Evolutionary conservation across 2,113 vertebrate species (phyloP), one percentile per base, ranked within the genome.

Genomic region (Anser brachyrhynchus): DNA sequence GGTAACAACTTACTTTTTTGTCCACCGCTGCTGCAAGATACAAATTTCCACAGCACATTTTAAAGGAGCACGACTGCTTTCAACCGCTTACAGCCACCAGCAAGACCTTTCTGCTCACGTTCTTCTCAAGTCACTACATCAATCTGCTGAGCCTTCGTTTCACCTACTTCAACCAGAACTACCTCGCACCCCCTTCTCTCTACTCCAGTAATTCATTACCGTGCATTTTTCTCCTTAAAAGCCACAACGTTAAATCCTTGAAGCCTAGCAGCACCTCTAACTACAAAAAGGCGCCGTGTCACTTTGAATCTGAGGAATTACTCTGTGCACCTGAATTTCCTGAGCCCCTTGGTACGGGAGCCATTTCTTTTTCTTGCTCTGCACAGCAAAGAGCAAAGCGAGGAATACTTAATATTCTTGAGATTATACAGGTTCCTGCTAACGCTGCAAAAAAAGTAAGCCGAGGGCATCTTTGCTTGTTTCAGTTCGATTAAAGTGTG

Each of bases 391-490:
- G 41, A 54, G 17, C 51, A 49, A 76, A 71, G 69, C 26, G 82
- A 71, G 52, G 67, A 94, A 90, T 52, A 84, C 37, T 95, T 96
- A 95, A 84, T 95, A 97, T 96, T 97, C 94, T 52, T 54, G 84
- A 72, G 73, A 70, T 92, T 69, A 81, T 59, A 17, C 29, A 39
- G 3, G 35, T 69, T 95, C 73, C 82, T 93, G 94, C 97, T 92
- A 93, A 90, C 89, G 11, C 73, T 84, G 91, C 94, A 96, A 70
- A 92, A 96, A 96, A 96, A 94, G 61, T 31, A 91, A 95, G 87
- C 80, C 93, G 96, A 97, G 95, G 96, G 93, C 95, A 90, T 93
- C 96, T 91, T 74, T 91, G 65, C 84, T 94, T 87, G 28, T 35
- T 93, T 94, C 67, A 77, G 69, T 66, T 78, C 85, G 14, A 96